Evolutionary conservation across 2,113 vertebrate genomes (phyloP), one percentile per base, ranked within the genome.

Genomic region (Grammomys dolichurus): DNA sequence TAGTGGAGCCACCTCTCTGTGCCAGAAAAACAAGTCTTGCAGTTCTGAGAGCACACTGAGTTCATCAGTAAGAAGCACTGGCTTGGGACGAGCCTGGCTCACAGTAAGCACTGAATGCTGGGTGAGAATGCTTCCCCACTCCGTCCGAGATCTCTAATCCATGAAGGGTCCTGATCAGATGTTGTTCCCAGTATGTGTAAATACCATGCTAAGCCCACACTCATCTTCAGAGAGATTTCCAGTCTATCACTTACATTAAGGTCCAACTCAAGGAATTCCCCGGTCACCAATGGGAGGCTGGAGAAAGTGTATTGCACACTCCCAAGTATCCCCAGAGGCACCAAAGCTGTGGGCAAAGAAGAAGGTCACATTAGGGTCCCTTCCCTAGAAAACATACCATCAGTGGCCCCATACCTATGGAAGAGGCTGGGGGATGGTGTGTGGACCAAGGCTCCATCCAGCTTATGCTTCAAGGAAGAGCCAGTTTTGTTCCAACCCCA

Each of bases 301-400:
- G 97, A 98, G 65, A 97, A 88, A 0, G 97, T 98, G 24, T 97
- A 97, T 77, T 98, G 98, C 69, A 97, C 89, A 2, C 98, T 98
- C 82, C 97, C 97, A 95, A 98, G 40, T 48, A 98, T 93, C 2
- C 97, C 98, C 96, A 98, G 95, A 0, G 97, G 96, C 54, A 98
- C 77, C 91, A 98, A 89, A 26, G 98, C 98, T 98, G 97, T 0
- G 48, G 40, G 28, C 16, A 98, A 96, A 94, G 36, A 31, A 16
- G 14, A 13, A 3, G 51, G 90, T 97, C 88, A 93, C 8, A 0
- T 80, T 72, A 46, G 13, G 16, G 26, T 51, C 26, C 40, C 36
- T 72, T 40, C 4, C 65, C 70, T 10, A 5, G 72, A 10, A 19
- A 54, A 58, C 2, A 9, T 33, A 36, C 63, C 51, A n/a, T 63